These are phyloP conservation scores for Oscheius sp. DNA, from an alignment of 1,140 invertebrate genomes.

Conservation along the genomic window DNA sequence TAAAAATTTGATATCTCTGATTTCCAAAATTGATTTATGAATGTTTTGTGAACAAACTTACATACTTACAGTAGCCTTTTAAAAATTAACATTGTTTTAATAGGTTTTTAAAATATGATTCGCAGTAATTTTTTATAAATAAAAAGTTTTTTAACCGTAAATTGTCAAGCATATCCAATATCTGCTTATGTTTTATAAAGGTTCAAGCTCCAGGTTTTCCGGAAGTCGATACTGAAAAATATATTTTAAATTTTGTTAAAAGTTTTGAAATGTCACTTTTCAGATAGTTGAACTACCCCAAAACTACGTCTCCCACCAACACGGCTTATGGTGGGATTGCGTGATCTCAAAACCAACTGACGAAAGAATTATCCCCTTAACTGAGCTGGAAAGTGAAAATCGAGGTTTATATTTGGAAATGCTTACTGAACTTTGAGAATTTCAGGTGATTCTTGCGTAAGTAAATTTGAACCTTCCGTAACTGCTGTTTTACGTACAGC, in stretches of 20 bases:
- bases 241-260: too few species aligned
- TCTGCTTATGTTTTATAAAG: neutral
- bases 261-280: neutral
- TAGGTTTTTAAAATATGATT: too few species aligned
- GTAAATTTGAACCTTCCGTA: slow-evolving; percentile 23
- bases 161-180: neutral
- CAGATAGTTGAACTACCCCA: slow-evolving; percentile 19
- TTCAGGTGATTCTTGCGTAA: slow-evolving; percentile 21
- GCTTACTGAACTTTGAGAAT: neutral
- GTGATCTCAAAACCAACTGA: neutral
- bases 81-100: too few species aligned
- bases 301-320: slow-evolving; percentile 20
- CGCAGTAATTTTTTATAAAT: too few species aligned
- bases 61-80: too few species aligned
- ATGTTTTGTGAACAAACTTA: too few species aligned
- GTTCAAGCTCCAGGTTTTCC: too few species aligned
- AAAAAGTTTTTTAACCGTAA: too few species aligned
- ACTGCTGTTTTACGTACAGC: neutral
- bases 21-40: too few species aligned
- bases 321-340: slow-evolving; percentile 30
- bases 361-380: slow-evolving; percentile 16
- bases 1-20: too few species aligned
- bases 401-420: neutral
- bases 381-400: slow-evolving; percentile 3
- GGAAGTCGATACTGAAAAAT: too few species aligned